Conservation (phyloP, 2,113 vertebrate species). For the Todiramphus saurophagus region DNA sequence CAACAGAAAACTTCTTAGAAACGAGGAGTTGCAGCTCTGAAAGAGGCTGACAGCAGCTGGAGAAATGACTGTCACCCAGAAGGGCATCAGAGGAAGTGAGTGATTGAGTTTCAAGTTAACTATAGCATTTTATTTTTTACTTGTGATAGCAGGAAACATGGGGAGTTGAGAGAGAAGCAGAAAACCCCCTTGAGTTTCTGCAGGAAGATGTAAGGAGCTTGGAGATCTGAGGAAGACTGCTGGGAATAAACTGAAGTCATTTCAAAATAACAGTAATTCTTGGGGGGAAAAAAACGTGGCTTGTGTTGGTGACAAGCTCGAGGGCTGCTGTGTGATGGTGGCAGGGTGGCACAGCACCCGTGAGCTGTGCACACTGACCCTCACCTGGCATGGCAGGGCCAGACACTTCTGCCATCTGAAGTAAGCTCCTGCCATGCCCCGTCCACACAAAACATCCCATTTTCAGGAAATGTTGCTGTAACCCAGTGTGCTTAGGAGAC, state of each 20-base stretch:
- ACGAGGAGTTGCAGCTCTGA: background rate
- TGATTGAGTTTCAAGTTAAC: background rate
- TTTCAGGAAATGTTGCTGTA: background rate
- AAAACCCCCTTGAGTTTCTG: background rate
- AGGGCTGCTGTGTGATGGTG: background rate
- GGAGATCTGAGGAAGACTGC: background rate
- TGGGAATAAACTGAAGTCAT: background rate
- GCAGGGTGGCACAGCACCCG: rapidly evolving
- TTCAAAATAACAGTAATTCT: background rate
- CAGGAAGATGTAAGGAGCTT: background rate
- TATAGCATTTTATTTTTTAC: background rate
- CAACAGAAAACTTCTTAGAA: background rate
- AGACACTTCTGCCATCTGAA: background rate
- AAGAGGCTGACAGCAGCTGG: background rate
- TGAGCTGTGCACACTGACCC: background rate
- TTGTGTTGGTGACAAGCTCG: background rate
- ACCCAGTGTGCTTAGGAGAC: too few relatives aligned
- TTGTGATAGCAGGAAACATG: background rate
- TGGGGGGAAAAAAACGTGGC: background rate
- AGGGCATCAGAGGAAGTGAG: background rate
- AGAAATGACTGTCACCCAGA: background rate
- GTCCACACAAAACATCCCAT: background rate
- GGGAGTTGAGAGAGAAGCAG: background rate
- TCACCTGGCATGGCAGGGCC: background rate
- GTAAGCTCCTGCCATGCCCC: background rate